Evolutionary conservation across 2,113 vertebrate species (phyloP).

Genomic region (Spilogale gracilis): DNA sequence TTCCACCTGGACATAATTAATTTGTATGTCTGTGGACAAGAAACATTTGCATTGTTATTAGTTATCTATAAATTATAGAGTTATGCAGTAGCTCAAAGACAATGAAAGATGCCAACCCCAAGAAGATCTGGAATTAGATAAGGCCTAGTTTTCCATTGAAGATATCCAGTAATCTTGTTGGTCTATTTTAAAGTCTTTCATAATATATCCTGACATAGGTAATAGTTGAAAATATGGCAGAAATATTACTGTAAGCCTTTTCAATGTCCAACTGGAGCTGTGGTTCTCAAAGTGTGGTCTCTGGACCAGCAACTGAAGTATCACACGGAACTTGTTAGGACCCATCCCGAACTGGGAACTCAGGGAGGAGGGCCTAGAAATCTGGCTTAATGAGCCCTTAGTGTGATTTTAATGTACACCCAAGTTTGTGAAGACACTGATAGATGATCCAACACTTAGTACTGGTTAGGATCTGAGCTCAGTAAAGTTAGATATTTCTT

Average conservation of each 20-base stretch:
- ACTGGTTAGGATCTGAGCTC: neutral
- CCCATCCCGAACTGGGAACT: neutral
- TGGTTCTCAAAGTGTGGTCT: conserved; percentile 26
- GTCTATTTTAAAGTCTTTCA: conserved; percentile 31
- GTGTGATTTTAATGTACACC: neutral
- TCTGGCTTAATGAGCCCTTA: neutral
- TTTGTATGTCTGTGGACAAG: conserved; percentile 21
- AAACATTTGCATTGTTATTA: conserved; percentile 18
- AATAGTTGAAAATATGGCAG: conserved; percentile 2
- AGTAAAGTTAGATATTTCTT: neutral
- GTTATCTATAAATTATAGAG: conserved; percentile 34
- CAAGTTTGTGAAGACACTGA: neutral
- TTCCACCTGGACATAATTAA: conserved; percentile 28
- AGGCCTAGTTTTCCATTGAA: conserved; percentile 9
- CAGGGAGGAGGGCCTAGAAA: neutral
- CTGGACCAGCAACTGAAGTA: neutral
- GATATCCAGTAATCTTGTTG: neutral
- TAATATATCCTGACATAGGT: neutral
- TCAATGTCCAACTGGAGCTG: neutral
- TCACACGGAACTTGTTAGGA: neutral
- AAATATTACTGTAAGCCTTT: neutral
- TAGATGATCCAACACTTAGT: neutral
- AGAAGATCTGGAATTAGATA: conserved; percentile 29
- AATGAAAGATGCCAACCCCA: neutral
- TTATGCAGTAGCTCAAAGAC: neutral